Conservation (phyloP, 2,888 invertebrate species). For the Craniophora ligustri region DNA sequence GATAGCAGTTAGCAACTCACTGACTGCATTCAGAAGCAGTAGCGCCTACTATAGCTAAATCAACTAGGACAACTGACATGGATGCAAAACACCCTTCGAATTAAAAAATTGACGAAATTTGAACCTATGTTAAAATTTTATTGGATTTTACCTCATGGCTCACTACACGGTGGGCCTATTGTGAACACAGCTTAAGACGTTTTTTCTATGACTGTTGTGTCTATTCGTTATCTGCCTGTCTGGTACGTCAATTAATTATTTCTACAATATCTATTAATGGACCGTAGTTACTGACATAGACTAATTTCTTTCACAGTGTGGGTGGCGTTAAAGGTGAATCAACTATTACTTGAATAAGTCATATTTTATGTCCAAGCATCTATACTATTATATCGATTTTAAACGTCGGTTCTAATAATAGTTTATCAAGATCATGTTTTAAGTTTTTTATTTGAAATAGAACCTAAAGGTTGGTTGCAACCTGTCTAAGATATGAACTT, state of each 20-base stretch:
- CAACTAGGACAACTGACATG: neutral
- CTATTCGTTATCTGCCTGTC: conserved; percentile 38
- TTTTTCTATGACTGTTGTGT: conserved; percentile 34
- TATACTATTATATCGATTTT: no score
- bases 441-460: no score
- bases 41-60: neutral
- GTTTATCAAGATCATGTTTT: no score
- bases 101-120: neutral
- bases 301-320: neutral
- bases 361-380: no score
- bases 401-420: no score
- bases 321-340: neutral
- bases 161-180: neutral
- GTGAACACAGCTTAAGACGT: conserved; percentile 1
- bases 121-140: neutral
- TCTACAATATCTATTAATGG: conserved; percentile 12
- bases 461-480: no score
- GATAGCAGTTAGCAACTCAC: neutral
- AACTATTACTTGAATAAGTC: neutral
- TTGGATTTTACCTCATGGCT: neutral
- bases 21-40: neutral
- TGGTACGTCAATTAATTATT: conserved; percentile 26
- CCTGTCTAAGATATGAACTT: no score
- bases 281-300: neutral
- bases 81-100: neutral